Evolutionary conservation across 2,113 vertebrate genomes (phyloP).

Genomic region (Muntiacus reevesi): DNA sequence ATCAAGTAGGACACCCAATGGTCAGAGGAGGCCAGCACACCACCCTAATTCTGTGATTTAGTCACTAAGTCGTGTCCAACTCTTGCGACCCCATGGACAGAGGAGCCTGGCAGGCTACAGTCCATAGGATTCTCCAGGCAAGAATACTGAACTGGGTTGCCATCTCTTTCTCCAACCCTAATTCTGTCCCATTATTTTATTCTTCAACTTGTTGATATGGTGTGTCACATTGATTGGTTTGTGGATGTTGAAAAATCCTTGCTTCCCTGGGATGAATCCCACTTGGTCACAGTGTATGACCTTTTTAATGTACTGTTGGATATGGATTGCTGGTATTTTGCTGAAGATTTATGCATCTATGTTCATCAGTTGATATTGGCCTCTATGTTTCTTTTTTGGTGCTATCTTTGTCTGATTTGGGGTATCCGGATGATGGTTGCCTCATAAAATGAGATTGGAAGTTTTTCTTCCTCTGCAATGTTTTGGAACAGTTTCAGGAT

Average conservation of each 20-base stretch:
- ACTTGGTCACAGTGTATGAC: background rate
- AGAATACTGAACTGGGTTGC: background rate
- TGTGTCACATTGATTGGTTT: background rate
- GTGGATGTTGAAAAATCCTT: background rate
- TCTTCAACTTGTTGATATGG: background rate
- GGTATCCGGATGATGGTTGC: background rate
- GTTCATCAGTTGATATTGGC: background rate
- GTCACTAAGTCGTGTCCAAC: background rate
- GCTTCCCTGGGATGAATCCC: background rate
- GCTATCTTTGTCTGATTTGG: background rate
- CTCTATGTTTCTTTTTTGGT: background rate
- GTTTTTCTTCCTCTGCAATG: background rate
- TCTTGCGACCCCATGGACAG: rapidly evolving
- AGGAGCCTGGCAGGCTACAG: background rate
- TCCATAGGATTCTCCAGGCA: background rate
- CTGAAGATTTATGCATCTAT: background rate
- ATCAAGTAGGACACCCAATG: background rate
- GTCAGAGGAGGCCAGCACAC: background rate
- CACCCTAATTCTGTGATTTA: background rate
- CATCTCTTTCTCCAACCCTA: background rate
- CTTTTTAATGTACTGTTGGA: background rate
- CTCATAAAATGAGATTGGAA: background rate
- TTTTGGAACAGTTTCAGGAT: background rate
- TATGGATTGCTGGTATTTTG: background rate
- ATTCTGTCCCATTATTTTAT: background rate